These are phyloP conservation scores for Tethya wilhelma DNA, from an alignment of 37 sponge, comb jelly and placozoan species.

Conservation along the genomic window DNA sequence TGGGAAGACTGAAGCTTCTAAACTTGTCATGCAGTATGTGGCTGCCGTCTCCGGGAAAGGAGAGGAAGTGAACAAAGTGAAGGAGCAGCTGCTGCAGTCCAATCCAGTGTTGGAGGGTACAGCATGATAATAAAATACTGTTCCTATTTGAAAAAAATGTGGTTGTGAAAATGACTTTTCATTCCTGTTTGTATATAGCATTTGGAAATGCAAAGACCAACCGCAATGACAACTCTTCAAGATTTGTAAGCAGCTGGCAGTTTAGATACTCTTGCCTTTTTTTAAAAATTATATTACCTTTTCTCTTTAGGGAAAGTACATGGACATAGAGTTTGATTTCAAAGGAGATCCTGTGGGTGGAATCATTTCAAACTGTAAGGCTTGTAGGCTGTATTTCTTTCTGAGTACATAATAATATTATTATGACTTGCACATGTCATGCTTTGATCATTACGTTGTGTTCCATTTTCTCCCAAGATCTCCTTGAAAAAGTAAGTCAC, in stretches of 20 bases:
- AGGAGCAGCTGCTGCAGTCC: slow-evolving; percentile 83
- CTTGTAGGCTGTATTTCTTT: not conserved
- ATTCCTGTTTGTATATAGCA: slow-evolving; percentile 41
- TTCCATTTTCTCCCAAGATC: not conserved
- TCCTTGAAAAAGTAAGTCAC: slow-evolving; percentile 24
- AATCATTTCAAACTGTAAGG: slow-evolving; percentile 87
- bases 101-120: slow-evolving; percentile 92
- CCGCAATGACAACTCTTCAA: slow-evolving; percentile 90
- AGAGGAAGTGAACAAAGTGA: slow-evolving; percentile 83
- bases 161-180: not conserved
- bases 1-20: slow-evolving; percentile 94
- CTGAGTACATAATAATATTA: not conserved
- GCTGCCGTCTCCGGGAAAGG: slow-evolving; percentile 79
- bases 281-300: no score
- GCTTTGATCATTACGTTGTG: not conserved
- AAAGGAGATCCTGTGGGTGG: slow-evolving; percentile 91
- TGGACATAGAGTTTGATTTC: slow-evolving; percentile 93
- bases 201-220: slow-evolving; percentile 94
- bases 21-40: slow-evolving; percentile 89
- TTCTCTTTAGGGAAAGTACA: slow-evolving; percentile 87
- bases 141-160: not conserved
- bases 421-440: not conserved
- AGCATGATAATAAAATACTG: slow-evolving; percentile 1
- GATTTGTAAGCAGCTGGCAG: slow-evolving; percentile 75
- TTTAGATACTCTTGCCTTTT: not conserved